Evolutionary conservation across 2,888 invertebrate genomes (phyloP).

Genomic region (Hofmannophila pseudospretella): DNA sequence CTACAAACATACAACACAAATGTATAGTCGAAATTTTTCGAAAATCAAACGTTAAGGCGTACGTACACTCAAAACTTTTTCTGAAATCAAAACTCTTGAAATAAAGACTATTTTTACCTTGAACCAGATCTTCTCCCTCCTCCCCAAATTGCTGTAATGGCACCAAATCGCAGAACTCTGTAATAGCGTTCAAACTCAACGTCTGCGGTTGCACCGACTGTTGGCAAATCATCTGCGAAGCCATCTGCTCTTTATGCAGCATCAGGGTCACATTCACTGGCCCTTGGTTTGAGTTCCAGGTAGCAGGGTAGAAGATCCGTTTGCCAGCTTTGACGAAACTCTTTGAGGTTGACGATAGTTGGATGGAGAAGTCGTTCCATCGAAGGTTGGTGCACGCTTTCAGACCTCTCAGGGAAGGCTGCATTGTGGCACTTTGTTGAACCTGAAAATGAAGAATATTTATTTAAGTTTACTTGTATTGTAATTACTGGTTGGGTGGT

Average conservation of each 20-base stretch:
- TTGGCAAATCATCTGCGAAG: conserved; percentile 80
- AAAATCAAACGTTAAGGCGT: too few relatives aligned
- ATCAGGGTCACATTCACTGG: conserved; percentile 83
- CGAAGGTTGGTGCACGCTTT: conserved; percentile 85
- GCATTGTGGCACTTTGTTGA: conserved; percentile 84
- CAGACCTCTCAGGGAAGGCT: conserved; percentile 82
- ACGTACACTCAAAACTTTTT: too few relatives aligned
- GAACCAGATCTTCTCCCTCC: conserved; percentile 80
- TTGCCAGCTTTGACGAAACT: conserved; percentile 80
- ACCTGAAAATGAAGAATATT: conserved; percentile 37
- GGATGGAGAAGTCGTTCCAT: conserved; percentile 84
- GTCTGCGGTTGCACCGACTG: conserved; percentile 79
- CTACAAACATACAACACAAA: too few relatives aligned
- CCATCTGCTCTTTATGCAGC: conserved; percentile 80
- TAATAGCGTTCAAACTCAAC: conserved; percentile 83
- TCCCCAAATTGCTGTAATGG: conserved; percentile 82
- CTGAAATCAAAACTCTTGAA: too few relatives aligned
- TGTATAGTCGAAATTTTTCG: too few relatives aligned
- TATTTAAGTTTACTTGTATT: too few relatives aligned
- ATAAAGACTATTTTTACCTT: conserved; percentile 80
- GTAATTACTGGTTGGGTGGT: too few relatives aligned
- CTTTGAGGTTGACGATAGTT: conserved; percentile 64
- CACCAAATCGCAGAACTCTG: conserved; percentile 88
- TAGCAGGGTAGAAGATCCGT: conserved; percentile 85
- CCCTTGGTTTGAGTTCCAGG: conserved; percentile 82